Evolutionary conservation across 2,797 vertebrate genomes (phyloP).

Genomic region (Rousettus madagascariensis): DNA sequence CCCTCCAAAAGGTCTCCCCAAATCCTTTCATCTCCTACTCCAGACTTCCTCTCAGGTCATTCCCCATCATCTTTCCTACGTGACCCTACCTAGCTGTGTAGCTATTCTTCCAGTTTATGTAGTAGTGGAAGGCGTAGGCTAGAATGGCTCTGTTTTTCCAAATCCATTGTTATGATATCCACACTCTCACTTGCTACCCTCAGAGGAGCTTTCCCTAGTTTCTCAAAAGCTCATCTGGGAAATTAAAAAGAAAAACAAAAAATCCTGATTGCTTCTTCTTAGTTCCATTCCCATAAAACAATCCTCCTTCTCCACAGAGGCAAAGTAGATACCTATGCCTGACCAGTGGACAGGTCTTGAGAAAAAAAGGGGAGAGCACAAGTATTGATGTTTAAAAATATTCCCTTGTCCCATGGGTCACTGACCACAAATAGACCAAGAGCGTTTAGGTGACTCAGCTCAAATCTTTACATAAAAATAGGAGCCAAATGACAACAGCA

Average conservation of each 20-base stretch:
- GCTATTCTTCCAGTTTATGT: background rate
- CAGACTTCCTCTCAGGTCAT: background rate
- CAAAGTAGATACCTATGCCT: background rate
- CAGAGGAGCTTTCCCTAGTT: background rate
- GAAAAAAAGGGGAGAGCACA: background rate
- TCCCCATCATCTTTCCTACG: background rate
- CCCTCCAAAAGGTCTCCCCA: background rate
- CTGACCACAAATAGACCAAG: background rate
- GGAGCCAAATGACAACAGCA: background rate
- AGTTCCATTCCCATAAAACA: slow-evolving; percentile 11
- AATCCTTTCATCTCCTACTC: background rate
- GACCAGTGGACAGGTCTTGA: background rate
- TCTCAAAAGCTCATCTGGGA: background rate
- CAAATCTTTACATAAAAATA: background rate
- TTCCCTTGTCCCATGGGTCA: background rate
- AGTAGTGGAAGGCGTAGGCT: background rate
- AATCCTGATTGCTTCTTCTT: background rate
- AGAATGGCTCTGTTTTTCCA: background rate
- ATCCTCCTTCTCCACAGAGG: background rate
- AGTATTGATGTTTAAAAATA: background rate
- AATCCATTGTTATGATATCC: background rate
- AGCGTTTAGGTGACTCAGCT: background rate
- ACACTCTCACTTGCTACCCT: background rate
- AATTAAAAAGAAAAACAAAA: background rate
- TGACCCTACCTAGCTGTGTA: background rate